A percentile compares a stretch with the other conserved stretches of the same genome.
Evolutionary conservation across 2,113 vertebrate genomes (phyloP).

Genomic region (Dissostichus mawsoni): DNA sequence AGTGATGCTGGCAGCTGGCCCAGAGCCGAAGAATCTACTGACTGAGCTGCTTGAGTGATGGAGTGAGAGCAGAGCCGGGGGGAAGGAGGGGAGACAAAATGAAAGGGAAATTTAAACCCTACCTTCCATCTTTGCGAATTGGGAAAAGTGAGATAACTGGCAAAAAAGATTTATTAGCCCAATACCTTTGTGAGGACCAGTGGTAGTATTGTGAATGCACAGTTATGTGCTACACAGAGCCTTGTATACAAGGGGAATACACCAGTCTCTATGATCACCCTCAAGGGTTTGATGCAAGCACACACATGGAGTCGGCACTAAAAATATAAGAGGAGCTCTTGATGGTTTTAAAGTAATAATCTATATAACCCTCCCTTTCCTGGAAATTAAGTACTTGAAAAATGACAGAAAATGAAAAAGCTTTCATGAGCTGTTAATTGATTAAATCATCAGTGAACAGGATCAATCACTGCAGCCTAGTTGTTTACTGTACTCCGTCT

Average conservation of each 20-base stretch:
- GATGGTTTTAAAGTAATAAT: slow-evolving; percentile 26
- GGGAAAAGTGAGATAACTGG: slow-evolving; percentile 56
- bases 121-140: slow-evolving; percentile 47
- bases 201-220: slow-evolving; percentile 47
- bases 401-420: slow-evolving; percentile 14
- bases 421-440: slow-evolving; percentile 8
- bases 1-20: slow-evolving; percentile 55
- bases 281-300: slow-evolving; percentile 38
- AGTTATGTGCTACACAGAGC: slow-evolving; percentile 54
- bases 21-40: slow-evolving; percentile 45
- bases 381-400: neutral
- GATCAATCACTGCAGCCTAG: neutral
- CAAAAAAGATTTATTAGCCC: slow-evolving; percentile 59
- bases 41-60: slow-evolving; percentile 59
- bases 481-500: slow-evolving; percentile 5
- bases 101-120: slow-evolving; percentile 59
- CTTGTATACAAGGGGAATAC: slow-evolving; percentile 37
- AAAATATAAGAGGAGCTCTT: slow-evolving; percentile 23
- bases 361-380: neutral
- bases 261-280: slow-evolving; percentile 46
- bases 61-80: slow-evolving; percentile 40
- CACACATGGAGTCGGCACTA: slow-evolving; percentile 21
- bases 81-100: slow-evolving; percentile 1
- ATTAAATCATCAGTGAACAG: slow-evolving; percentile 10
- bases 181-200: slow-evolving; percentile 36